Evolutionary conservation across 2,888 invertebrate species (phyloP).

Genomic region (Stomorhina lunata): DNA sequence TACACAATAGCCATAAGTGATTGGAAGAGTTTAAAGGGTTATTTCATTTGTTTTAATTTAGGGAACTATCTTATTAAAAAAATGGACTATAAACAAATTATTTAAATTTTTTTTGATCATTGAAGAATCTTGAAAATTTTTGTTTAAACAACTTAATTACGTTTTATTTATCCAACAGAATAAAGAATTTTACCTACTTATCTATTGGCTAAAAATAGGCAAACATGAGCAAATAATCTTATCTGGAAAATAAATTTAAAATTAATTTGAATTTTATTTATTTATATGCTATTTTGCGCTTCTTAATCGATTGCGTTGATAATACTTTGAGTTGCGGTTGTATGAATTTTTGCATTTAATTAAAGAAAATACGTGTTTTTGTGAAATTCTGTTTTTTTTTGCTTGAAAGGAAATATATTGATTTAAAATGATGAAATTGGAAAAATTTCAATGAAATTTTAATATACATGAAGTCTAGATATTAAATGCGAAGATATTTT

Average conservation of each 20-base stretch:
- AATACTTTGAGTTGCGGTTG: not conserved
- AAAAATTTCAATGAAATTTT: too few species aligned
- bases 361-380: not conserved
- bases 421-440: too few species aligned
- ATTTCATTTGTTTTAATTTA: too few species aligned
- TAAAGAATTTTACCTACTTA: not conserved
- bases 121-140: not conserved
- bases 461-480: too few species aligned
- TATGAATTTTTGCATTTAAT: not conserved
- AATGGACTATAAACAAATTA: too few species aligned
- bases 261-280: not conserved
- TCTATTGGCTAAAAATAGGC: not conserved
- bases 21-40: too few species aligned
- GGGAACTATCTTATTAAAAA: too few species aligned
- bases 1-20: too few species aligned
- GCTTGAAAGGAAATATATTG: too few species aligned
- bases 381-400: too few species aligned
- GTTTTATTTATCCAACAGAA: not conserved
- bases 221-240: slow-evolving; percentile 3
- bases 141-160: not conserved
- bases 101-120: not conserved
- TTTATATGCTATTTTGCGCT: not conserved
- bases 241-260: not conserved
- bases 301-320: not conserved
- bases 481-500: too few species aligned